phyloP scores from a whole-genome alignment of 2,888 invertebrate genomes.

The Melinopterus prodromus region DNA sequence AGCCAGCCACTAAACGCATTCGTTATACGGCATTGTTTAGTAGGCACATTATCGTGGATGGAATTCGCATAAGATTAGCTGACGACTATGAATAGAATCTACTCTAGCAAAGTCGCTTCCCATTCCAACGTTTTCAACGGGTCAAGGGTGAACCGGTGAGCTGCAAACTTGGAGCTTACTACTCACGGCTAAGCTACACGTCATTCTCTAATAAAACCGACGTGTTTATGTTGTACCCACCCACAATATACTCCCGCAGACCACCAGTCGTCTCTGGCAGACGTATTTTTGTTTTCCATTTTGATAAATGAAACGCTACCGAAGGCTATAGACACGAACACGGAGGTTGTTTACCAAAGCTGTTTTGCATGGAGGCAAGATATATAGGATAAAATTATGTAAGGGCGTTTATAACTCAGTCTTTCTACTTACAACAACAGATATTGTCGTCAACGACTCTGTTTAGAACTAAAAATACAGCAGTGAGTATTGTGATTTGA shows the following conservation, averaged over 20 bases:
- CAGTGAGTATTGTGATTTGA: too few relatives aligned
- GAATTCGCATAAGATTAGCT: not conserved
- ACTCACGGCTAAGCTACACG: not conserved
- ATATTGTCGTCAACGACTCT: too few relatives aligned
- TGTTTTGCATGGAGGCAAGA: not conserved
- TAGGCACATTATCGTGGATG: not conserved
- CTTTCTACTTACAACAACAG: not conserved
- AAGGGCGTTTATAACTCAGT: not conserved
- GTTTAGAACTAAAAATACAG: too few relatives aligned
- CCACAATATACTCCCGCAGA: not conserved
- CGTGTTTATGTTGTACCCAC: not conserved
- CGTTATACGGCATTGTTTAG: not conserved
- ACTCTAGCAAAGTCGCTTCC: not conserved
- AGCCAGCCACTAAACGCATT: not conserved
- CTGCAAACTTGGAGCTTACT: not conserved
- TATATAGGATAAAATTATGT: not conserved
- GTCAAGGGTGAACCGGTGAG: not conserved
- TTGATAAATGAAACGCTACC: not conserved
- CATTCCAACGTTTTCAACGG: not conserved
- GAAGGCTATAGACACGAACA: not conserved
- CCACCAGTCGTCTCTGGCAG: not conserved
- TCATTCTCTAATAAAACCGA: not conserved
- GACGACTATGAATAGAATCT: not conserved
- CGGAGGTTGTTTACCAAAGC: not conserved
- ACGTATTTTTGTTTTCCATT: not conserved